phyloP scores from a whole-genome alignment of 2,797 vertebrate genomes.

The Masticophis lateralis region DNA sequence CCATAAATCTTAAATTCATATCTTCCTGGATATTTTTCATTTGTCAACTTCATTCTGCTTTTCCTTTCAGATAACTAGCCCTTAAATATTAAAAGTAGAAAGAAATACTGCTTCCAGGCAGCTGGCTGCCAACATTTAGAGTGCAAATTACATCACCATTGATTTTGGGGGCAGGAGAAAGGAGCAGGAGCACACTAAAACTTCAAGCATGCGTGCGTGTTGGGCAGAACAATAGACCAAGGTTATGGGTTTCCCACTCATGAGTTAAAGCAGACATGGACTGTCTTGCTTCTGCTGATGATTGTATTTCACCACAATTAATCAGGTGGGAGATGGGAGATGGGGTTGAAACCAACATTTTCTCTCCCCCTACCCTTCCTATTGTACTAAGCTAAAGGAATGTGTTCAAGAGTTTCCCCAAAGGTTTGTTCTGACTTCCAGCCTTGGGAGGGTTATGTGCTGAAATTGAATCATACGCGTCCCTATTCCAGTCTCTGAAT shows the following conservation, averaged over 20 bases:
- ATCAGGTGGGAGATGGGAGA: not conserved
- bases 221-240: not conserved
- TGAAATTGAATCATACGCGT: not conserved
- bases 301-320: not conserved
- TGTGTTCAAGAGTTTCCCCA: not conserved
- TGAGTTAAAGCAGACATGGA: not conserved
- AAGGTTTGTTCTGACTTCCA: not conserved
- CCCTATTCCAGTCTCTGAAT: not conserved
- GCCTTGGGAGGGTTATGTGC: not conserved
- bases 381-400: not conserved
- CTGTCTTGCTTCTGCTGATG: not conserved
- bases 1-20: not conserved
- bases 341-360: not conserved
- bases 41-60: not conserved
- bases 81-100: not conserved
- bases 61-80: not conserved
- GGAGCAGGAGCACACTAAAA: not conserved
- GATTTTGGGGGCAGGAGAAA: not conserved
- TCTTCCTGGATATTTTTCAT: not conserved
- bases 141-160: not conserved
- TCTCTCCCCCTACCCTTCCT: not conserved
- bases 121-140: not conserved
- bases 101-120: not conserved
- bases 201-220: not conserved
- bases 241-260: not conserved